Evolutionary conservation across 2,888 invertebrate species (phyloP).

Genomic region (Tenthredo distinguenda): DNA sequence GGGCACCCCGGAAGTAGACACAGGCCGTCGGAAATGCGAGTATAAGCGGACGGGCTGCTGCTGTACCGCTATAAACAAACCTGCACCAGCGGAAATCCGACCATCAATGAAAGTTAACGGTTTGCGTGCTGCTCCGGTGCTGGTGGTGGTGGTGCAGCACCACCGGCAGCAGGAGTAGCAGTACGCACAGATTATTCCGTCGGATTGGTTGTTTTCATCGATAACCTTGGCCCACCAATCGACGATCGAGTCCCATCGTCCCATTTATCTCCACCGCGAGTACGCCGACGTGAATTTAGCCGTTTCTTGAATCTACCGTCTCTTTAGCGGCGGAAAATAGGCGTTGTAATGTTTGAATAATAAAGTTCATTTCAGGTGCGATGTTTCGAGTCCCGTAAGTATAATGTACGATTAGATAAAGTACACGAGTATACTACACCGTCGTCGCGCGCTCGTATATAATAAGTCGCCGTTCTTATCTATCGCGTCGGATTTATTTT

Average conservation of each 20-base stretch:
- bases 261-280: neutral
- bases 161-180: neutral
- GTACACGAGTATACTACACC: neutral
- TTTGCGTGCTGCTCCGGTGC: conserved; percentile 15
- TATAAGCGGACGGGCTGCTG: conserved; percentile 24
- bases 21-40: conserved; percentile 31
- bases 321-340: neutral
- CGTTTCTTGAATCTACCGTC: neutral
- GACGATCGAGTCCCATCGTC: conserved; percentile 36
- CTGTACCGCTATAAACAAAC: conserved; percentile 50
- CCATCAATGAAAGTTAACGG: conserved; percentile 51
- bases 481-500: neutral
- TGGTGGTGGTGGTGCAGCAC: neutral
- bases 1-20: conserved; percentile 22
- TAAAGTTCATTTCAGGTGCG: neutral
- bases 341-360: neutral
- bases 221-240: conserved; percentile 48
- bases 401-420: conserved; percentile 24
- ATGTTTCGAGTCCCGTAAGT: neutral
- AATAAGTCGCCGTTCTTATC: conserved; percentile 27
- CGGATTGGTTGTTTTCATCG: conserved; percentile 46
- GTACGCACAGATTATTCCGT: conserved; percentile 40
- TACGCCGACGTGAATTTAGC: neutral
- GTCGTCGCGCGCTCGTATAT: neutral
- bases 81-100: conserved; percentile 38